Percentiles rank a stretch among this genome's conserved stretches.
Conservation (phyloP, 1,140 invertebrate species). For the Tetragonula clypearis region DNA sequence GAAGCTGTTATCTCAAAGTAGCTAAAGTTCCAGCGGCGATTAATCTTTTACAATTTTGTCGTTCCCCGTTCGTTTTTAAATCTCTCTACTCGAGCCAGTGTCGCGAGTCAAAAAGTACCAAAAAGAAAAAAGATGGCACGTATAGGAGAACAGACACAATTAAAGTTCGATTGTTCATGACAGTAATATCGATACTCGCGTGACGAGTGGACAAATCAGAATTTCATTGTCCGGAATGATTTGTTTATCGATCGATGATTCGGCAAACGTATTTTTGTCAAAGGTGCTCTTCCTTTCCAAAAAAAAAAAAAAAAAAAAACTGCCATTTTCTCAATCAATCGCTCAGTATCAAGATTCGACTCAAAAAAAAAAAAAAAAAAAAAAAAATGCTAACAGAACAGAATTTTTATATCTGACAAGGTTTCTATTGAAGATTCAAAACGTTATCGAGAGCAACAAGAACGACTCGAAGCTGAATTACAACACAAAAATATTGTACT, state of each 20-base stretch:
- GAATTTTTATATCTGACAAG: not conserved
- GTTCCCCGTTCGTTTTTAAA: not conserved
- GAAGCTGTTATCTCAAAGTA: not conserved
- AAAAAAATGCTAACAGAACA: not conserved
- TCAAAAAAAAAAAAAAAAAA: too few species aligned
- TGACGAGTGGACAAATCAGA: slow-evolving; percentile 24
- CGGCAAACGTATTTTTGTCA: not conserved
- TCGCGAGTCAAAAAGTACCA: not conserved
- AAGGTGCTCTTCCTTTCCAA: not conserved
- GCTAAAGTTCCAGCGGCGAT: not conserved
- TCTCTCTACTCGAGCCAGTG: not conserved
- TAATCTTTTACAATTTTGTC: not conserved
- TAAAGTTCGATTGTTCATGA: slow-evolving; percentile 12
- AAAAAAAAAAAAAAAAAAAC: too few species aligned
- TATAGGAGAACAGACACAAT: not conserved
- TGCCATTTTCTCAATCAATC: not conserved
- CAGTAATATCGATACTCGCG: slow-evolving; percentile 5
- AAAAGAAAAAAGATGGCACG: not conserved
- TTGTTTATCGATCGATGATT: slow-evolving; percentile 1
- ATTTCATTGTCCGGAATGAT: slow-evolving; percentile 29
- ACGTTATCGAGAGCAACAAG: not conserved
- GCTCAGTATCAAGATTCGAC: not conserved
- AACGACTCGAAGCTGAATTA: too few species aligned
- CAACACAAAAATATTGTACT: not conserved
- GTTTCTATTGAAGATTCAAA: not conserved